These are phyloP conservation scores for Sardina pilchardus DNA, from an alignment of 2,113 vertebrate species.

Conservation along the genomic window DNA sequence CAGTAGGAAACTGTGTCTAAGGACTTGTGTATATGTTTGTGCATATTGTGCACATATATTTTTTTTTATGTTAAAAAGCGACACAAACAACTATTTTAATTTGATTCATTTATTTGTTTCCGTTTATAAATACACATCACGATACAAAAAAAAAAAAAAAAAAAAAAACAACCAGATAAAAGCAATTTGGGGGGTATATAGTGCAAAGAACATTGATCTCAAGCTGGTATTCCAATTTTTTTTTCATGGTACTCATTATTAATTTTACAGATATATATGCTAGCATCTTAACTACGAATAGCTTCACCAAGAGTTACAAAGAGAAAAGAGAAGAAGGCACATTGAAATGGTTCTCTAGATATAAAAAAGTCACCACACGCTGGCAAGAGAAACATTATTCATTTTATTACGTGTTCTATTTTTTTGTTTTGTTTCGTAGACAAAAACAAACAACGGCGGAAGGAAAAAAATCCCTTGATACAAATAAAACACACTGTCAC, in stretches of 20 bases:
- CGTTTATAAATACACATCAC: slow-evolving; percentile 17
- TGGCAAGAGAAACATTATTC: slow-evolving; percentile 1
- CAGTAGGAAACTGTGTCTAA: not conserved
- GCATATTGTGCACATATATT: not conserved
- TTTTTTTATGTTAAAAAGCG: not conserved
- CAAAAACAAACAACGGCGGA: not conserved
- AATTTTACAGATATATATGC: slow-evolving; percentile 7
- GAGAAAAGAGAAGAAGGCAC: slow-evolving; percentile 1
- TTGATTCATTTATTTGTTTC: slow-evolving; percentile 15
- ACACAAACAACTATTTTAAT: not conserved
- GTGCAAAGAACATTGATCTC: not conserved
- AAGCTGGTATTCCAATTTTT: not conserved
- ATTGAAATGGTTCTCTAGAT: not conserved
- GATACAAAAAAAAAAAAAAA: not conserved
- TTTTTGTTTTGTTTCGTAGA: not conserved
- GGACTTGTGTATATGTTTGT: not conserved
- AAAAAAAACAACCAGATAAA: not conserved
- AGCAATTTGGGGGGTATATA: not conserved
- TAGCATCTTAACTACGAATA: slow-evolving; percentile 12
- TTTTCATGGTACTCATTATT: not conserved
- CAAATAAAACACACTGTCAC: not conserved
- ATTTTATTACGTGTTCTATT: not conserved
- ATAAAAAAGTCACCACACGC: not conserved
- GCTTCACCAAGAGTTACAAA: slow-evolving; percentile 14
- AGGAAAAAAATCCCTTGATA: not conserved